These are phyloP conservation scores for Pocillopora meandrina DNA, from an alignment of 92 coral and sea anemone species.

Conservation along the genomic window DNA sequence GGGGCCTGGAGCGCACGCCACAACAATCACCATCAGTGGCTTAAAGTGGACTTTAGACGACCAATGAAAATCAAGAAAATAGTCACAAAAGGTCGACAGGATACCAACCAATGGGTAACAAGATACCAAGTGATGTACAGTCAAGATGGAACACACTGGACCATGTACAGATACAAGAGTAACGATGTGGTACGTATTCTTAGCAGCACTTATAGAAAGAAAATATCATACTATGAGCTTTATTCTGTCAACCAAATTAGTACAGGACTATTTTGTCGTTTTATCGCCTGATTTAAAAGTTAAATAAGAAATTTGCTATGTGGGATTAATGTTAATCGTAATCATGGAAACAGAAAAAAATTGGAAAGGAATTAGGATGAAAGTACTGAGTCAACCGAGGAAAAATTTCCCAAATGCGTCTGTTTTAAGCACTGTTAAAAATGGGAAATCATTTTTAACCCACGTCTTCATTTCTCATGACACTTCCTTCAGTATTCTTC, in stretches of 20 bases:
- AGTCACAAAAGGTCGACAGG: constrained; percentile 64
- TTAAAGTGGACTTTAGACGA: constrained; percentile 67
- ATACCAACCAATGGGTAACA: constrained; percentile 58
- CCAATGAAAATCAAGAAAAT: constrained; percentile 61
- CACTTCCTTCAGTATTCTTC: too few species aligned
- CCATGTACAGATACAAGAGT: constrained; percentile 58
- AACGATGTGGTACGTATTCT: constrained; percentile 40
- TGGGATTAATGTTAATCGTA: too few species aligned
- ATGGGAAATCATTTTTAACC: too few species aligned
- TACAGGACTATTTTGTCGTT: neutral
- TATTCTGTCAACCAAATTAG: too few species aligned
- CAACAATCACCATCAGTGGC: constrained; percentile 72
- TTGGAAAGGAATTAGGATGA: too few species aligned
- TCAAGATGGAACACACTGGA: constrained; percentile 73
- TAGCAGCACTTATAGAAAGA: neutral
- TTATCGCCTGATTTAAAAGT: neutral
- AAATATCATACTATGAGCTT: neutral
- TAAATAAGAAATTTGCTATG: too few species aligned
- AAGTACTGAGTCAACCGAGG: too few species aligned
- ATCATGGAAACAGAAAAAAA: too few species aligned
- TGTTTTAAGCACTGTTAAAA: too few species aligned
- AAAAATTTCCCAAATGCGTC: too few species aligned
- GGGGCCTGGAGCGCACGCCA: constrained; percentile 66
- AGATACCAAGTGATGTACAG: constrained; percentile 56
- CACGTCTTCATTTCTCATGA: too few species aligned